A percentile compares a stretch with the other conserved stretches of the same genome.
These are phyloP conservation scores for Linepithema humile DNA, from an alignment of 1,140 invertebrate genomes.

Conservation along the genomic window DNA sequence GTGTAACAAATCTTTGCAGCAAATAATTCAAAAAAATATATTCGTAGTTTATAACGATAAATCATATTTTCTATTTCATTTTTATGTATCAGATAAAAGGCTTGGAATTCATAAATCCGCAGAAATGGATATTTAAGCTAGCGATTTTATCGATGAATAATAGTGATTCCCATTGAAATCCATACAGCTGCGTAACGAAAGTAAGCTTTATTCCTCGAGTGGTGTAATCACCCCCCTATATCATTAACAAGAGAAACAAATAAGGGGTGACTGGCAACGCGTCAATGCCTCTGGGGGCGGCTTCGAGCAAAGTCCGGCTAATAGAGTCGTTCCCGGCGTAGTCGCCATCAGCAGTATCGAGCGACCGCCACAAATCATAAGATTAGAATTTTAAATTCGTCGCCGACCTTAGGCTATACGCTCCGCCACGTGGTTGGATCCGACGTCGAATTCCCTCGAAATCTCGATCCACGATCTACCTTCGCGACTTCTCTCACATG, in stretches of 20 bases:
- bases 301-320: slow-evolving; percentile 78
- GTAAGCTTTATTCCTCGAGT: not conserved
- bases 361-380: slow-evolving; percentile 82
- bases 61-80: too few relatives aligned
- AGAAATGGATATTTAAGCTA: not conserved
- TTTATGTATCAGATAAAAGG: not conserved
- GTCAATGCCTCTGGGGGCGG: slow-evolving; percentile 70
- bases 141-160: not conserved
- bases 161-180: not conserved
- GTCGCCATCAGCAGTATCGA: slow-evolving; percentile 75
- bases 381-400: slow-evolving; percentile 84
- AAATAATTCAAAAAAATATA: too few relatives aligned
- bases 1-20: too few relatives aligned
- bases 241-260: slow-evolving; percentile 49
- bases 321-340: slow-evolving; percentile 82
- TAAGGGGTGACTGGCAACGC: not conserved
- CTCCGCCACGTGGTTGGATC: slow-evolving; percentile 72
- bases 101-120: not conserved
- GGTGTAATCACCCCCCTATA: not conserved
- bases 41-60: too few relatives aligned
- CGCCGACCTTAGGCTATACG: slow-evolving; percentile 31
- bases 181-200: not conserved
- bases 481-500: slow-evolving; percentile 64
- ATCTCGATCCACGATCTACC: slow-evolving; percentile 80
- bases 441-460: slow-evolving; percentile 78